Conservation (phyloP, 2,888 invertebrate species). For the Drosophila borborema region DNA sequence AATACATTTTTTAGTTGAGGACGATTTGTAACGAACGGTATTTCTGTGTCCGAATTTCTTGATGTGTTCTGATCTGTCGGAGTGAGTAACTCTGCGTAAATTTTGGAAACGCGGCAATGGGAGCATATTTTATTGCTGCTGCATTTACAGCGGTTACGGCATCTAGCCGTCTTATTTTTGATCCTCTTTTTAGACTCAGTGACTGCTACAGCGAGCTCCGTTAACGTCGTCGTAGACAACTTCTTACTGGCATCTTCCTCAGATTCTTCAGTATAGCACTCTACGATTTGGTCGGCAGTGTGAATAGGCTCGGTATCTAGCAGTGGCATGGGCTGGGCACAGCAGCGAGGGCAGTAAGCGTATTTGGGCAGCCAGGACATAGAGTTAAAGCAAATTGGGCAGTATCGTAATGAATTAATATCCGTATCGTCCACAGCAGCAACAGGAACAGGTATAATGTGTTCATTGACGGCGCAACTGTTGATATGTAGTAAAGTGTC, state of each 20-base stretch:
- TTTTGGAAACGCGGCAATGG: constrained; percentile 75
- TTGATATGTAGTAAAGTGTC: background rate
- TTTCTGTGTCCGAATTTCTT: constrained; percentile 15
- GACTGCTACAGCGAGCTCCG: constrained; percentile 12
- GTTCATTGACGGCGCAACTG: background rate
- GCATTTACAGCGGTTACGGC: constrained; percentile 63
- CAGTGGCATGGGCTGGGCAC: constrained; percentile 69
- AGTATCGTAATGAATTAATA: constrained; percentile 63
- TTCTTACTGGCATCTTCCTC: constrained; percentile 20
- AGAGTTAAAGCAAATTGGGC: constrained; percentile 78
- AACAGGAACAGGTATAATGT: constrained; percentile 26
- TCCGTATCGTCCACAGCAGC: constrained; percentile 17
- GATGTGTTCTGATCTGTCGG: background rate
- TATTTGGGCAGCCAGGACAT: constrained; percentile 84
- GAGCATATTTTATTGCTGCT: constrained; percentile 67
- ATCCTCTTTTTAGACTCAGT: constrained; percentile 15
- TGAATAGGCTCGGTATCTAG: constrained; percentile 46
- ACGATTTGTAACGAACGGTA: constrained; percentile 41
- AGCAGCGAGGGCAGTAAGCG: constrained; percentile 82
- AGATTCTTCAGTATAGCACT: constrained; percentile 56
- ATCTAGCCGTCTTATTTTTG: background rate
- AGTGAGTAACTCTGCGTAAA: constrained; percentile 65
- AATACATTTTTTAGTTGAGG: constrained; percentile 78
- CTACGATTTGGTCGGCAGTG: constrained; percentile 74
- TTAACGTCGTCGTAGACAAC: background rate